Evolutionary conservation across 2,888 invertebrate species (phyloP).

Genomic region (Labia minor): DNA sequence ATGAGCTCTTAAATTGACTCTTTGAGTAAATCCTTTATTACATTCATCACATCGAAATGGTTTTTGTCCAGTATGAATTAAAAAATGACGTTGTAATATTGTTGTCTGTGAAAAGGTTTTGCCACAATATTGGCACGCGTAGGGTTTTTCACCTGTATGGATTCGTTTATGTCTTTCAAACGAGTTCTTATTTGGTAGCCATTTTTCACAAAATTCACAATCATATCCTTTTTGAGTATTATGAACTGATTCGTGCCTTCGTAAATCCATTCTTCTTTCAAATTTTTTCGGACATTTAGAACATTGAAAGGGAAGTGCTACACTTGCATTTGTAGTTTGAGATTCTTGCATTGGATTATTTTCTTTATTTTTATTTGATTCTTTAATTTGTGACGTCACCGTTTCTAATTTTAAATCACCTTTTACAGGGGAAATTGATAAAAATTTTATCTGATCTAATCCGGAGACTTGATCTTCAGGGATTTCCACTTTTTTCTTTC

Average conservation of each 20-base stretch:
- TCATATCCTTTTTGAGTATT: constrained; percentile 38
- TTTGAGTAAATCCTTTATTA: constrained; percentile 59
- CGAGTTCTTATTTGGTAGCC: constrained; percentile 56
- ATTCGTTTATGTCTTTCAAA: constrained; percentile 56
- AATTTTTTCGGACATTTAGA: constrained; percentile 52
- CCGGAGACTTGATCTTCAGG: no score
- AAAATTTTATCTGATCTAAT: no score
- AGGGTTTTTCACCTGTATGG: constrained; percentile 51
- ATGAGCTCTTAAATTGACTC: constrained; percentile 54
- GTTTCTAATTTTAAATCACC: background rate
- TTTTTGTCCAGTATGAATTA: constrained; percentile 48
- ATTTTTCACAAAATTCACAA: constrained; percentile 50
- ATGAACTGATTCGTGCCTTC: constrained; percentile 52
- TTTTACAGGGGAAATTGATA: no score
- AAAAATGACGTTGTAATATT: constrained; percentile 51
- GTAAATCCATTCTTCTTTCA: constrained; percentile 46
- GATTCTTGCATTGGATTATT: constrained; percentile 32
- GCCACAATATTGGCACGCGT: constrained; percentile 45
- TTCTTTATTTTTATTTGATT: constrained; percentile 9
- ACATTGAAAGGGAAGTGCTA: constrained; percentile 43
- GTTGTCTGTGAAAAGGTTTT: constrained; percentile 63
- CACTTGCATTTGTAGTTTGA: constrained; percentile 29
- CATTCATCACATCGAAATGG: constrained; percentile 57
- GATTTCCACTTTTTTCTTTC: no score
- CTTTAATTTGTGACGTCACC: background rate